Base-by-base conservation (phyloP, 2,888 invertebrate genomes). In the Drosophila kambysellisi region DNA sequence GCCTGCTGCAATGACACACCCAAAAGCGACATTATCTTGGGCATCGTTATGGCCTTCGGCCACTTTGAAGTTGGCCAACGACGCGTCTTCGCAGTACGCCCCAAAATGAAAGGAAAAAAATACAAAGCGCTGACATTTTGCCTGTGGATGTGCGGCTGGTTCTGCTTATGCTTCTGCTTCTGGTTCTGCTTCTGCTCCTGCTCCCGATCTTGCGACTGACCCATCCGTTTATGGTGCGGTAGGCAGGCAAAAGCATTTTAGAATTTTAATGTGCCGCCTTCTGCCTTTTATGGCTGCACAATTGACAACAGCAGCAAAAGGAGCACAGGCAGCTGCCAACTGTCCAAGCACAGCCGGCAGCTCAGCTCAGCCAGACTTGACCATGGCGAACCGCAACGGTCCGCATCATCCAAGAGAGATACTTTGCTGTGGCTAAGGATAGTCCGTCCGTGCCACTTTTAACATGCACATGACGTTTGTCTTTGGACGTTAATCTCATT, bases 401-500 rank as follows among this genome's bases (percentile, higher is more conserved):
- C 52, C 70, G 70, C 62, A 79, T 56, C 81, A 79, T 56, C 81
- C 77, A 46, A 15, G 61, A 76, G 84, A 75, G 81, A 80, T 70
- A 76, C 79, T 79, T 81, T 76, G 72, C 74, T 66, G 69, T 69
- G 80, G 65, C 70, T 51, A 52, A 67, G 61, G 37, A 65, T 61
- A 62, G 59, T 52, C 64, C 67, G 62, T 61, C 70, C 63, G 41
- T 62, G 63, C 74, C 30, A 63, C 75, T 82, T 82, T 89, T 90
- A 88, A 85, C 85, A 85, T 90, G 88, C 88, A 81, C 89, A 91
- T 92, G 91, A 91, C 91, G 91, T 91, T 91, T 91, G 92, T 91
- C 91, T 84, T 91, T 83, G 81, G 89, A 89, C 88, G 91, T 91
- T 91, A 91, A 92, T 91, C 91, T 91, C 91, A 91, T 91, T 92